Base-by-base conservation (phyloP, 2,113 vertebrate species). In the Thamnaconus septentrionalis region DNA sequence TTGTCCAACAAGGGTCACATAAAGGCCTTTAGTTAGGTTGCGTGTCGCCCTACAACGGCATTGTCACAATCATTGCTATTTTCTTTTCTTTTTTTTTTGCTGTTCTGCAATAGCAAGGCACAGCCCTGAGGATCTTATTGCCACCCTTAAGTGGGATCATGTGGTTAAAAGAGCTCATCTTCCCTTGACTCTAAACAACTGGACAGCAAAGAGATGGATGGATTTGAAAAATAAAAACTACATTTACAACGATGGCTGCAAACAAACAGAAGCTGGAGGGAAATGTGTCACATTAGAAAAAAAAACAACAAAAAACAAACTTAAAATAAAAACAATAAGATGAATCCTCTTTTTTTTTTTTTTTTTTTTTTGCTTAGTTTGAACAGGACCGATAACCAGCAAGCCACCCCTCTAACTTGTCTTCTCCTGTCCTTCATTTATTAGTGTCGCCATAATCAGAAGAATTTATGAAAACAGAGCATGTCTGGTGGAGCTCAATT, bases 381-480 rank as follows among this genome's bases (percentile, higher is more conserved):
- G 80, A 73, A 79, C 63, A 74, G 83, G 80, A 91, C 87, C 86
- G 74, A 89, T 88, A 92, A 91, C 88, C 91, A 92, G 88, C 74
- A 64, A 64, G 75, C 69, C 45, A 61, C 52, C 53, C 54, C 55
- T 12, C 53, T 8, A 5, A 51, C 31, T 12, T 7, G 40, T 58
- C 51, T 8, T 46, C 48, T 11, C 9, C 48, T 50, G 9, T 49
- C 48, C 4, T 31, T 31, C 18, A 31, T 31, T 31, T 31, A 31
- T 31, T 31, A 31, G 18, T 31, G 18, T 31, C 18, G 18, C 18
- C 18, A 31, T 31, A 31, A 31, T 31, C 18, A 2, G 18, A 31
- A 31, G 18, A 31, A 31, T 31, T 31, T 31, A 31, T 31, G 18
- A 31, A 31, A 31, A 31, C 18, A 31, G 18, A 31, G 18, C 18